Percentiles rank a stretch among this genome's conserved stretches.
Conservation (phyloP, 2,888 invertebrate species). For the Drosophila infuscata region DNA sequence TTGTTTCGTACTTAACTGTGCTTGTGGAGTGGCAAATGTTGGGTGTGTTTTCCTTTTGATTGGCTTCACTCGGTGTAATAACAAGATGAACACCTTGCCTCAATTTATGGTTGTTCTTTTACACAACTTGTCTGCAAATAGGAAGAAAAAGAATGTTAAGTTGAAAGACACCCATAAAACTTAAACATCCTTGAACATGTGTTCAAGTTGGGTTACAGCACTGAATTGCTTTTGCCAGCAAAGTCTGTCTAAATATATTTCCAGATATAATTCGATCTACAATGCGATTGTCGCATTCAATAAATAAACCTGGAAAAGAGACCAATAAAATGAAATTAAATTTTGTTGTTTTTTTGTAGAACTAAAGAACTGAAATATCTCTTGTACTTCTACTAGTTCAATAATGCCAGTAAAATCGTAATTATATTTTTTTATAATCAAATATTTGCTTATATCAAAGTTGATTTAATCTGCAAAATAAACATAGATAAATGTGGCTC, state of each 20-base stretch:
- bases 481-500: background rate
- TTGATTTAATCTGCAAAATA: background rate
- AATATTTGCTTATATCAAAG: background rate
- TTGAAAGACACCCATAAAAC: background rate
- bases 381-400: background rate
- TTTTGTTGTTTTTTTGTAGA: background rate
- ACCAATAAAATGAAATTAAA: background rate
- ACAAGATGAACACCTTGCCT: constrained; percentile 9
- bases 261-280: background rate
- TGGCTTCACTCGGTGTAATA: constrained; percentile 10
- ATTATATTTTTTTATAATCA: background rate
- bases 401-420: background rate
- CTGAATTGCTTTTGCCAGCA: background rate
- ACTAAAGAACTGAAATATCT: background rate
- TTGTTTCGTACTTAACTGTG: constrained; percentile 45
- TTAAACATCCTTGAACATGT: background rate
- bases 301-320: background rate
- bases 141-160: background rate
- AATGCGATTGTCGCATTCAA: background rate
- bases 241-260: background rate
- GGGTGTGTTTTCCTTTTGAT: constrained; percentile 20
- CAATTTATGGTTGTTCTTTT: background rate
- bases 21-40: constrained; percentile 46
- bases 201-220: background rate
- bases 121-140: background rate